phyloP scores from a whole-genome alignment of 2,888 invertebrate genomes.

The Exocentrus adspersus region DNA sequence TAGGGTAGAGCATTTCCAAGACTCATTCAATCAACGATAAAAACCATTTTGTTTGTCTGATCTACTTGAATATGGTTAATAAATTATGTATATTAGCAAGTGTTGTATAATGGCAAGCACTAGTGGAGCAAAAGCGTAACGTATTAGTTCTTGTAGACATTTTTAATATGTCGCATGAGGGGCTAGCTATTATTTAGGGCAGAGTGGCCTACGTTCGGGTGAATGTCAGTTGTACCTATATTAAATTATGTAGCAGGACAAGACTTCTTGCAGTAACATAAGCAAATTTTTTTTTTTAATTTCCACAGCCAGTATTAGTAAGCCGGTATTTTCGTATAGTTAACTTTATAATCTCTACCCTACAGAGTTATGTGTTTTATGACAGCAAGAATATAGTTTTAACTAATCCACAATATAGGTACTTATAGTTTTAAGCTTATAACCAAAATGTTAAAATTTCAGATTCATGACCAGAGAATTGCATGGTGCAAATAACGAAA shows the following conservation, averaged over 20 bases:
- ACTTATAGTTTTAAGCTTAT: no score
- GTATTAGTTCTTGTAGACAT: not conserved
- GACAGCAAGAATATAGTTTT: no score
- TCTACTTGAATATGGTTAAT: not conserved
- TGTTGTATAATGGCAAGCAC: not conserved
- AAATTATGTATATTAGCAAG: not conserved
- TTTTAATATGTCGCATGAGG: conserved; percentile 1
- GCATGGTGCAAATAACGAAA: conserved; percentile 30
- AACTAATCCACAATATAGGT: no score
- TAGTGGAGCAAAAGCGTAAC: not conserved
- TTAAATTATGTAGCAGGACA: not conserved
- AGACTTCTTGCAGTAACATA: not conserved
- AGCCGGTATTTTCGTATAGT: no score
- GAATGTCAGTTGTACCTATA: not conserved
- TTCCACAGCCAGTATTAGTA: no score
- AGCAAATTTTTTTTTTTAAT: not conserved
- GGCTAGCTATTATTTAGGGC: conserved; percentile 4
- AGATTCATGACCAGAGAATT: not conserved
- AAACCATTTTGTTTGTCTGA: no score
- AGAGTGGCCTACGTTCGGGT: not conserved
- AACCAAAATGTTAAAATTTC: no score
- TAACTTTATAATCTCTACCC: no score
- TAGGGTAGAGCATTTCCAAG: no score
- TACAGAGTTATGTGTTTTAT: no score
- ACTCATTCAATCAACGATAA: no score